Base-by-base conservation (phyloP, 1,140 invertebrate genomes). In the Orius insidiosus region DNA sequence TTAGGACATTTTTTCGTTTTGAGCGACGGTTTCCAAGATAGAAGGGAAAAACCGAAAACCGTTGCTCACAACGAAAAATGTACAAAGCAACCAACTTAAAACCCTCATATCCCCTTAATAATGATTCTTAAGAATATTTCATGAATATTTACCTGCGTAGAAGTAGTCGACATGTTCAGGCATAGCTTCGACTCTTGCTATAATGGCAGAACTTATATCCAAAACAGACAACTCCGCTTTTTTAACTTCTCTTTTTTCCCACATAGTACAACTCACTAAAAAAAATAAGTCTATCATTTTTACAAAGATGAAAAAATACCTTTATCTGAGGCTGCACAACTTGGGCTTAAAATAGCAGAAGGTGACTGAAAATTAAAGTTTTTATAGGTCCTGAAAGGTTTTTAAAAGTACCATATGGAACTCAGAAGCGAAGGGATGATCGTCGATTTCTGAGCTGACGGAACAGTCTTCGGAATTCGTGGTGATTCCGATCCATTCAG, bases 121-220 rank as follows among this genome's bases (percentile, higher is more conserved):
- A n/a, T n/a, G n/a, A n/a, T n/a, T n/a, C n/a, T n/a, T n/a, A n/a
- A n/a, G n/a, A n/a, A n/a, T n/a, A n/a, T n/a, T n/a, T n/a, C n/a
- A n/a, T n/a, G n/a, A n/a, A n/a, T n/a, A n/a, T n/a, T 53, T 49
- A 58, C 78, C 78, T 35, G 73, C 68, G 57, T 80, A 82, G 62
- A 89, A 76, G 60, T 87, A 90, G 64, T 87, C 83, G 52, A 76
- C 76, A 53, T 74, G 78, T 54, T 86, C 80, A 14, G 78, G 75
- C 61, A 82, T 77, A 11, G 74, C 71, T 63, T 94, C 89, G 2
- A 93, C 89, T 58, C 77, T 78, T 57, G 71, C 76, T 49, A 95
- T 93, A 53, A 96, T 92, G 15, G 79, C 81, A 55, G 86, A 90
- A 58, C 86, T 90, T 52, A 96, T 93, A 61, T 96, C 90, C 34